Evolutionary conservation across 2,797 vertebrate species (phyloP).

Genomic region (Pangasius krempfi): DNA sequence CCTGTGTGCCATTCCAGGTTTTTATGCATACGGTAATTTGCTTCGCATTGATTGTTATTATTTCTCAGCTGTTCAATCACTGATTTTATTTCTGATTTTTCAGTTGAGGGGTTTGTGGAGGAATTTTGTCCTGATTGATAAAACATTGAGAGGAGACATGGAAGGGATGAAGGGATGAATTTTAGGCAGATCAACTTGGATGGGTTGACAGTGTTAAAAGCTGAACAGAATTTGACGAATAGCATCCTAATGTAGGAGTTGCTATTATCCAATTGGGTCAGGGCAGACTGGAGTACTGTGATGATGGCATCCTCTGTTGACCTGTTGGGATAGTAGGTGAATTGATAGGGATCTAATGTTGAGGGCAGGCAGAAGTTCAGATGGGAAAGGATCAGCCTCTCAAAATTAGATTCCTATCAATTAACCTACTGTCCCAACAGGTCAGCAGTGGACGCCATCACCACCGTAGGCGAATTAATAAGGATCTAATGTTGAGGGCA

Average conservation of each 20-base stretch:
- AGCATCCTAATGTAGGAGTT: neutral
- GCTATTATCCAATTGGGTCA: neutral
- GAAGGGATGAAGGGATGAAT: neutral
- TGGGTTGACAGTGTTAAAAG: neutral
- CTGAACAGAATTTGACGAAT: neutral
- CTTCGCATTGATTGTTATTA: neutral
- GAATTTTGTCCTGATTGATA: neutral
- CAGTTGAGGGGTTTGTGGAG: neutral
- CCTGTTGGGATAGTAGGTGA: neutral
- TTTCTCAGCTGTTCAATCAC: neutral
- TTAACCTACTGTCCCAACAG: too few species aligned
- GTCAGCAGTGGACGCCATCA: too few species aligned
- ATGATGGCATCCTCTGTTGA: neutral
- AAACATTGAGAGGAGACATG: neutral
- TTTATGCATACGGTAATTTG: neutral
- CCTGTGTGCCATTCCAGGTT: slow-evolving; percentile 14
- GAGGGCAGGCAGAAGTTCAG: neutral
- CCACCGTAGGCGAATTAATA: neutral
- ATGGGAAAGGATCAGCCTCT: neutral
- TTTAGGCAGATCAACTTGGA: neutral
- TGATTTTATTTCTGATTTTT: neutral
- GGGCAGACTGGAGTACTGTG: neutral
- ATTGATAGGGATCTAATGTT: neutral
- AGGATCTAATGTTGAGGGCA: neutral
- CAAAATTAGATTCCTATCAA: too few species aligned